Evolutionary conservation across 2,113 vertebrate genomes (phyloP).

Genomic region (Albula glossodonta): DNA sequence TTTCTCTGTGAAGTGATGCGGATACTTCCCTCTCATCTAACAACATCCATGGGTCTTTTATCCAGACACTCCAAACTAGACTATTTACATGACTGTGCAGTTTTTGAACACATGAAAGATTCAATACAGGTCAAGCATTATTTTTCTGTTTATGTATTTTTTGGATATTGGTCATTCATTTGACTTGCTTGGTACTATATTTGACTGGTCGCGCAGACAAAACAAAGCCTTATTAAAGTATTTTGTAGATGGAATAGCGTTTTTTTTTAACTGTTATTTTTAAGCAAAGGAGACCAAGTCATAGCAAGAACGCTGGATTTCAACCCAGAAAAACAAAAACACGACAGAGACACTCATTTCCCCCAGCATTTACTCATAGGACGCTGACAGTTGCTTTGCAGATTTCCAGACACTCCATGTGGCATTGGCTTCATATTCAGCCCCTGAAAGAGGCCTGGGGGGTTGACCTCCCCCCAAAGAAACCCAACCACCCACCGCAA

Average conservation of each 20-base stretch:
- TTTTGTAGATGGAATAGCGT: no score
- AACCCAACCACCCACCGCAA: no score
- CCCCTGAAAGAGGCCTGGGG: neutral
- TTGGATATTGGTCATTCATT: no score
- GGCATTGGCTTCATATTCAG: neutral
- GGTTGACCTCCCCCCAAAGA: neutral
- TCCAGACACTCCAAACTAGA: neutral
- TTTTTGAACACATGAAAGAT: neutral
- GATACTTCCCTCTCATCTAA: neutral
- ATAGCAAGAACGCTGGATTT: no score
- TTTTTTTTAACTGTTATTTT: no score
- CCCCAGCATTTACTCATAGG: no score
- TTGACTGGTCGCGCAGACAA: constrained; percentile 29
- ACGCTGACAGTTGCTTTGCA: neutral
- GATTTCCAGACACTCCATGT: neutral
- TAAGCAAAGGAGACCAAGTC: no score
- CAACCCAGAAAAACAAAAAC: no score
- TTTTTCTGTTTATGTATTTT: no score
- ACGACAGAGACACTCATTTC: no score
- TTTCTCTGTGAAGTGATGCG: neutral
- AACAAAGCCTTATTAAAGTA: constrained; percentile 48
- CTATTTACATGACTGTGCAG: neutral
- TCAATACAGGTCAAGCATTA: neutral
- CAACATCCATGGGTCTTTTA: neutral
- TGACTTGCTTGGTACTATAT: neutral